Evolutionary conservation across 2,113 vertebrate species (phyloP).

Genomic region (Seriola dumerili): DNA sequence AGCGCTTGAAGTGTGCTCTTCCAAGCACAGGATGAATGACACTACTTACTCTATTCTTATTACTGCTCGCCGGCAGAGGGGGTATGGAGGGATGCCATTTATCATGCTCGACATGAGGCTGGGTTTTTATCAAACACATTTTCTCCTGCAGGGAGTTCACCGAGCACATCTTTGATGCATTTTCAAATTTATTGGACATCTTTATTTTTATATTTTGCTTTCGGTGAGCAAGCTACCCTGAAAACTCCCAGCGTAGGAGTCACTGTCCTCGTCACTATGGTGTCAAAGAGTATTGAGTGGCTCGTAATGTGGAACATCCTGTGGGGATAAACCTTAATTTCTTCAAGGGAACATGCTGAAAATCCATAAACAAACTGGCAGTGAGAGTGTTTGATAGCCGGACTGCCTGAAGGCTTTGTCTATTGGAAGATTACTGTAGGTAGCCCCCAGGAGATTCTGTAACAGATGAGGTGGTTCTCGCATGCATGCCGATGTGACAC

Average conservation of each 20-base stretch:
- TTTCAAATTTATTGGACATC: conserved; percentile 53
- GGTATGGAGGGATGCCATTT: conserved; percentile 54
- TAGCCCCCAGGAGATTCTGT: conserved; percentile 52
- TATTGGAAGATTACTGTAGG: conserved; percentile 71
- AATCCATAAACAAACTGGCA: conserved; percentile 79
- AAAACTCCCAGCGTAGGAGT: conserved; percentile 36
- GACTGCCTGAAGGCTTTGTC: conserved; percentile 70
- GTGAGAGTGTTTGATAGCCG: conserved; percentile 62
- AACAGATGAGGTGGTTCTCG: conserved; percentile 64
- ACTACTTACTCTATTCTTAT: conserved; percentile 73
- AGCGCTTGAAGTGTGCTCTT: conserved; percentile 50
- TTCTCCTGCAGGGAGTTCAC: conserved; percentile 51
- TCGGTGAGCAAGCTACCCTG: conserved; percentile 14
- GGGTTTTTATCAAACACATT: conserved; percentile 63
- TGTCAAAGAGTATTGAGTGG: conserved; percentile 70
- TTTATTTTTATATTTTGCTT: conserved; percentile 62
- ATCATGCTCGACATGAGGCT: conserved; percentile 62
- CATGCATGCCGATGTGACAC: conserved; percentile 72
- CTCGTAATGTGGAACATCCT: conserved; percentile 66
- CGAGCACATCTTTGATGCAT: conserved; percentile 58
- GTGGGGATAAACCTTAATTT: conserved; percentile 71
- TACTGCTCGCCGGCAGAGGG: conserved; percentile 46
- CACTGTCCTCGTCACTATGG: conserved; percentile 42
- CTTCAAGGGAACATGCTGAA: conserved; percentile 62
- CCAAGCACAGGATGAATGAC: conserved; percentile 64